phyloP scores from a whole-genome alignment of 2,888 invertebrate species.

The Acleris literana region DNA sequence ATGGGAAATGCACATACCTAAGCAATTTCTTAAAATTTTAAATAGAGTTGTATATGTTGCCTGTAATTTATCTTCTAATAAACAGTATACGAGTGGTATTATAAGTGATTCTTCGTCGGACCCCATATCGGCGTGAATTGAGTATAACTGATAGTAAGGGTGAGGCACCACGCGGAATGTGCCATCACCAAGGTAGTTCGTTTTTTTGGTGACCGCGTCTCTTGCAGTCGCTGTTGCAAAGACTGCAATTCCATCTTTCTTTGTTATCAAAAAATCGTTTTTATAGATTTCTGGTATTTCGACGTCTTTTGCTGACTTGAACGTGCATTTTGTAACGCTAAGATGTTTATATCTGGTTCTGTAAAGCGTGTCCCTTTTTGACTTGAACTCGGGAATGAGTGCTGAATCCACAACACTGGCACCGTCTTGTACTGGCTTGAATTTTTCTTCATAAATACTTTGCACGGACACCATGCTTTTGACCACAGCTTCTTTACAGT shows the following conservation, averaged over 20 bases:
- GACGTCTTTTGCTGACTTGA: not conserved
- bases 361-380: not conserved
- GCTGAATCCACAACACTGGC: not conserved
- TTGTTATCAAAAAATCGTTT: not conserved
- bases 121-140: too few relatives aligned
- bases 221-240: not conserved
- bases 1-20: not conserved
- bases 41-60: not conserved
- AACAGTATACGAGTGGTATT: not conserved
- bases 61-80: not conserved
- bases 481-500: not conserved
- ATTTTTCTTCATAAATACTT: not conserved
- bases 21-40: not conserved
- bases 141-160: not conserved
- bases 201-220: not conserved
- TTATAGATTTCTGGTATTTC: not conserved
- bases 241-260: not conserved
- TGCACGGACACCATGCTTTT: not conserved
- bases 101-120: not conserved
- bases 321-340: slow-evolving; percentile 1
- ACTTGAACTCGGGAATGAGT: not conserved
- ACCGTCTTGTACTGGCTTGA: not conserved
- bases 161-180: not conserved
- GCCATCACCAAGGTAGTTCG: not conserved
- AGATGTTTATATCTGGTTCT: not conserved